Base-by-base conservation (phyloP, 2,888 invertebrate genomes). In the Dasysyrphus albostriatus region DNA sequence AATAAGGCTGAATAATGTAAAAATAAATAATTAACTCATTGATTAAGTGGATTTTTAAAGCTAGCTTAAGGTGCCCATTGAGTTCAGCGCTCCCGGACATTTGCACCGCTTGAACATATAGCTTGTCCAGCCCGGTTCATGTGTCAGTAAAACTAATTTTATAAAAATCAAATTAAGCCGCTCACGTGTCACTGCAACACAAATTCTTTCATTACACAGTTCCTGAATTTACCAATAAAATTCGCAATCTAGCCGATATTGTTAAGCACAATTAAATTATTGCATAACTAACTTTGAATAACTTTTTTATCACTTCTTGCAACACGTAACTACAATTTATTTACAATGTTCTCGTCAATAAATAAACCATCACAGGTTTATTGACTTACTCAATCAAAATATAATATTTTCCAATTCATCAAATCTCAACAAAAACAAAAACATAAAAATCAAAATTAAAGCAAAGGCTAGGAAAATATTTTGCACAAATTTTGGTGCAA, bases 341-440 rank as follows among this genome's bases (percentile, higher is more conserved):
- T 59, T 37, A 59, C 37, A 59, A 24, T 59, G 12, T 39, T 39
- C 5, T 6, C 16, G 5, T 10, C 3, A 16, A 59, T 5, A 59
- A 19, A 54, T 5, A 29, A 54, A 54, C 24, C 54, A 29, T 54
- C 24, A 29, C 29, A 14, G 6, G 29, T 56, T 54, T 56, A 56
- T 19, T 59, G 16, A 59, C 39, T 59, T 12, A 59, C 59, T 37
- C 24, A 39, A 59, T 59, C 37, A 59, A 59, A 59, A 39, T 7
- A 39, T 39, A 39, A 24, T 59, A 39, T 59, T 59, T 59, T 59
- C 32, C 56, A 56, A 32, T 56, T 56, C 54, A 29, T 54, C 32
- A 9, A 56, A 8, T 3, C 3, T 54, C 54, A 2, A 12, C 0
- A 1, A 34, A n/a, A 16, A 10, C 12, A 34, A 16, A 34, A 56